Evolutionary conservation across 35 echinoderm and acorn worm species (phyloP).

Genomic region (Apostichopus californicus): DNA sequence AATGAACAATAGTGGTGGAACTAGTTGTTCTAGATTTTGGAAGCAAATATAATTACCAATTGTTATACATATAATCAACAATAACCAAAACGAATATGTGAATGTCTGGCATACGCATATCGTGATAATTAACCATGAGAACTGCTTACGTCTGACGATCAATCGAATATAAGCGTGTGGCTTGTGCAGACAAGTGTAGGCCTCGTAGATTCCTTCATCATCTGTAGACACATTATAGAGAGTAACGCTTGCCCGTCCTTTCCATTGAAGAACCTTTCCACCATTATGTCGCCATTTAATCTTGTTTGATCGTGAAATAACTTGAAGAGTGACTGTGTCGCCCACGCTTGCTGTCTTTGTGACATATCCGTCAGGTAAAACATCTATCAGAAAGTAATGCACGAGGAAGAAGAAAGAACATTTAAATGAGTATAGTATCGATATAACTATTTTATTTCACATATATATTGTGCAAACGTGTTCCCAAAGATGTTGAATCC

Average conservation of each 20-base stretch:
- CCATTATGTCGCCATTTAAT: slow-evolving; percentile 2
- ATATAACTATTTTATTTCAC: too few species aligned
- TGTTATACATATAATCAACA: too few species aligned
- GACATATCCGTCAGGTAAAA: slow-evolving; percentile 8
- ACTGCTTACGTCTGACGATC: slow-evolving; percentile 1
- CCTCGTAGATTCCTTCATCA: slow-evolving; percentile 21
- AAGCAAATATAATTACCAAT: too few species aligned
- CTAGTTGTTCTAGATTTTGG: too few species aligned
- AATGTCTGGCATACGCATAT: too few species aligned
- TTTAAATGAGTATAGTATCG: too few species aligned
- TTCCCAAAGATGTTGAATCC: too few species aligned
- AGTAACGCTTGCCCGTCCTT: background rate
- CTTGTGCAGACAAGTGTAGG: slow-evolving; percentile 7
- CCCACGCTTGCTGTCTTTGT: slow-evolving; percentile 7
- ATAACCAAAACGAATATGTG: too few species aligned
- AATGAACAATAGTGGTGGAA: too few species aligned
- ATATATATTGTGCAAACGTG: too few species aligned
- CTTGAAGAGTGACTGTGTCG: background rate
- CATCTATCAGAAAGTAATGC: background rate
- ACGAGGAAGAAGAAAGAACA: too few species aligned
- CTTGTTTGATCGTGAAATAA: background rate
- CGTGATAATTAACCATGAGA: background rate
- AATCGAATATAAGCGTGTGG: slow-evolving; percentile 19
- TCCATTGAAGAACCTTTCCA: background rate
- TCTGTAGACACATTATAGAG: background rate